These are phyloP conservation scores for Synergus umbraculus DNA, from an alignment of 2,888 invertebrate species.

Conservation along the genomic window DNA sequence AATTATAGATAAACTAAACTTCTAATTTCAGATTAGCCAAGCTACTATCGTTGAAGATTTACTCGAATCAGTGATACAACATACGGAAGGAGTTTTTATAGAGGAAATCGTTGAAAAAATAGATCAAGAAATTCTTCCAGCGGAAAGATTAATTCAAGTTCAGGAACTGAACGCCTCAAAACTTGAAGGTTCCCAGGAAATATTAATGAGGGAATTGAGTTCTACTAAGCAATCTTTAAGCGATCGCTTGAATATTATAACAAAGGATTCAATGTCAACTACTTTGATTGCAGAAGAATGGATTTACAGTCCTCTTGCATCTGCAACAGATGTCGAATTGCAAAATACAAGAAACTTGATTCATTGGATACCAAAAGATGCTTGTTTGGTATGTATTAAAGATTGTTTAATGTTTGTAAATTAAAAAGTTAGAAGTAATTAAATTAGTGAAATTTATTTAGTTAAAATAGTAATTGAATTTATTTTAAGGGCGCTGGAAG, in stretches of 20 bases:
- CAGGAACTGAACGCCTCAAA: neutral
- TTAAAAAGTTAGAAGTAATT: too few species aligned
- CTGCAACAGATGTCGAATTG: neutral
- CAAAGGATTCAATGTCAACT: neutral
- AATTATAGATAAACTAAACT: neutral
- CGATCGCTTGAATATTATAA: neutral
- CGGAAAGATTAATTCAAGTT: neutral
- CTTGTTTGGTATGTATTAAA: neutral
- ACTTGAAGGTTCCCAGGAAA: neutral
- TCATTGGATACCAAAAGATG: slow-evolving; percentile 18
- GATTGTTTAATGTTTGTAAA: too few species aligned
- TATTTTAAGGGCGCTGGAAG: too few species aligned
- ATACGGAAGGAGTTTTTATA: neutral
- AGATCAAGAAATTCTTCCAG: neutral
- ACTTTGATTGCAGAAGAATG: neutral
- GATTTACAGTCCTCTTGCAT: neutral
- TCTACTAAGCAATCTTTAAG: neutral
- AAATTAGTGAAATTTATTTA: too few species aligned
- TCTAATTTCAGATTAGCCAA: neutral
- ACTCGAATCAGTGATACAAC: neutral
- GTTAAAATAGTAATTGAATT: too few species aligned
- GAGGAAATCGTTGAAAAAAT: neutral
- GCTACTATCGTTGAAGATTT: neutral
- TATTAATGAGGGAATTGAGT: neutral
- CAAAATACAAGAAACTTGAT: neutral